Evolutionary conservation across 2,113 vertebrate species (phyloP), one percentile per base, ranked within the genome.

Genomic region (Phyllostomus hastatus): DNA sequence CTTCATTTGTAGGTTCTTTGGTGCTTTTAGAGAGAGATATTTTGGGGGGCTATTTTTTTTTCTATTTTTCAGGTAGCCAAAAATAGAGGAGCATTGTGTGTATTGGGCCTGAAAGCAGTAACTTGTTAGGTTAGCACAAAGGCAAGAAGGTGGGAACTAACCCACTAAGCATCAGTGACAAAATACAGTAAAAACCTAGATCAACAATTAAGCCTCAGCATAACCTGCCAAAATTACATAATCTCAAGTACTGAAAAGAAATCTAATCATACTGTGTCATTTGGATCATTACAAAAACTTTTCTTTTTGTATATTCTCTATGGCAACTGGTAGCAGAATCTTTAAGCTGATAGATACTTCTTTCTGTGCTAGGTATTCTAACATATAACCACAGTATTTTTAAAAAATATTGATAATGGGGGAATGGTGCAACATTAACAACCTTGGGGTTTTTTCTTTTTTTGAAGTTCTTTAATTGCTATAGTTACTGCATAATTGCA

Each of bases 281-380:
- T 50, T 95, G 59, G 85, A 97, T 91, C 38, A 50, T 81, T 88
- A 95, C 54, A 91, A 95, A 70, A 95, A 38, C 10, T 64, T 64
- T 84, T 52, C 4, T 95, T 24, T 43, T 19, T 38, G 22, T 88
- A 72, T 33, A 2, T 90, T 98, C 52, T 94, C 96, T 97, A 88
- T 95, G 80, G 88, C 66, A 97, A 96, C 94, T 93, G 24, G 72
- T 90, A 73, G 14, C 87, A 97, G 94, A 84, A 50, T 93, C 83
- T 88, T 73, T 89, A 73, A 95, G 69, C 43, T 86, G 43, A 91
- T 93, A 84, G 43, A 91, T 93, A 84, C 31, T 80, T 93, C 79
- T 70, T 97, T 41, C 59, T 93, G 7, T 66, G 66, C 31, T 72
- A 87, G 41, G 1, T 54, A 66, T 64, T 57, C 61, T n/a, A 87